phyloP scores from a whole-genome alignment of 2,113 vertebrate species.

The Kryptolebias marmoratus region DNA sequence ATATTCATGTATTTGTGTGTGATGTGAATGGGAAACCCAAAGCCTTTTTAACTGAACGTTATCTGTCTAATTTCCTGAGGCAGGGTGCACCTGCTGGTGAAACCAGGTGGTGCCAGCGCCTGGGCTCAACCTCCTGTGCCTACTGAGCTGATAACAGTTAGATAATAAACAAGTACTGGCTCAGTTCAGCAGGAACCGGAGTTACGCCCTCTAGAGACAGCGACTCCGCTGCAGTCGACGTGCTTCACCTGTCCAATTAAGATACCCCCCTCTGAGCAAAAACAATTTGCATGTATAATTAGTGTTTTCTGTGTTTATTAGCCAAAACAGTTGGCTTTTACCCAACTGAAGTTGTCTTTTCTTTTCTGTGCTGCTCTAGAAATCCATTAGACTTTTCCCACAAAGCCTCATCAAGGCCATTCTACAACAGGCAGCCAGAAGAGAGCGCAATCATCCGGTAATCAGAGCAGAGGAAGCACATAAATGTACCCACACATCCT shows the following conservation, averaged over 20 bases:
- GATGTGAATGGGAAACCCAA: neutral
- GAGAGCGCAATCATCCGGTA: constrained; percentile 29
- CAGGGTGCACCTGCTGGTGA: constrained; percentile 38
- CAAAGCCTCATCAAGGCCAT: constrained; percentile 33
- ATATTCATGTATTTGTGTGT: neutral
- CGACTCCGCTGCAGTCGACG: neutral
- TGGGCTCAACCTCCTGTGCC: constrained; percentile 88
- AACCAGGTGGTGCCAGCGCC: constrained; percentile 29
- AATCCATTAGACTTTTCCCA: constrained; percentile 6
- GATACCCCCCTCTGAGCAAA: neutral
- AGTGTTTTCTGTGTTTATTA: neutral
- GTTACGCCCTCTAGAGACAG: constrained; percentile 81
- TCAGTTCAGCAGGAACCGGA: constrained; percentile 90
- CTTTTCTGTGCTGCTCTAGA: constrained; percentile 16
- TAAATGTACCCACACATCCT: constrained; percentile 39
- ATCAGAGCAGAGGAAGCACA: constrained; percentile 37
- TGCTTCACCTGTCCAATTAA: constrained; percentile 11
- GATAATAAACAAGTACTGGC: constrained; percentile 80
- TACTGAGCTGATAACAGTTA: constrained; percentile 89
- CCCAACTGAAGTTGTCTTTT: neutral
- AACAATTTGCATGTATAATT: neutral
- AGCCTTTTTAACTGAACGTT: neutral
- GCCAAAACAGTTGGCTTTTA: constrained; percentile 1
- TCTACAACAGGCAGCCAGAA: constrained; percentile 20
- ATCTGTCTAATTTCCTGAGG: neutral